A percentile compares a stretch with the other conserved stretches of the same genome.
These are phyloP conservation scores for Pachydiplax longipennis DNA, from an alignment of 2,888 invertebrate genomes.

Conservation along the genomic window DNA sequence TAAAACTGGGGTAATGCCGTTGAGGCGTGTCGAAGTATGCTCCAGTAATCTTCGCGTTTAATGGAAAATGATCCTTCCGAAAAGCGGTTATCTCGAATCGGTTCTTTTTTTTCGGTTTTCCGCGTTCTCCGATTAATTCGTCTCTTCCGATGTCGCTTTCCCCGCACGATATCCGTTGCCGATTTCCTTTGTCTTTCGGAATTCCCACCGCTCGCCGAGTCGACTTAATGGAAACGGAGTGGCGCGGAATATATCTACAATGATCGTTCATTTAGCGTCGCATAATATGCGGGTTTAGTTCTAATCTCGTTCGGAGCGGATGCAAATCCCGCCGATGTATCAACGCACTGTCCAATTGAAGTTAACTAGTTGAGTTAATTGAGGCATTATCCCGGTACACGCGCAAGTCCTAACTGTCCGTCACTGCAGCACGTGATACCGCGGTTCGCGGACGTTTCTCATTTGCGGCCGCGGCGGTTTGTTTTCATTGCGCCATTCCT, in stretches of 20 bases:
- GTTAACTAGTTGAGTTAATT: slow-evolving; percentile 14
- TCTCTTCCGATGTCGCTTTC: neutral
- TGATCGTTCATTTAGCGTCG: neutral
- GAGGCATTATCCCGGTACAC: slow-evolving; percentile 7
- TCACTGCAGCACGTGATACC: neutral
- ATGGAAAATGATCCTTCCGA: neutral
- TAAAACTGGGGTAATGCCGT: neutral
- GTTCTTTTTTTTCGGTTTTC: neutral
- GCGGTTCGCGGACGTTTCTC: neutral
- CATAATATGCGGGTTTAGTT: slow-evolving; percentile 9
- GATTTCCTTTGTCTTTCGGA: neutral
- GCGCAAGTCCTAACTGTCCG: neutral
- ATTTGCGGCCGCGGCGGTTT: neutral
- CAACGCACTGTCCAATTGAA: neutral
- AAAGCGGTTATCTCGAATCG: neutral
- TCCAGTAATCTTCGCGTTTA: neutral
- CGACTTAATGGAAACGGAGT: neutral
- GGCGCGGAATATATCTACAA: neutral
- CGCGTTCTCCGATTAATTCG: neutral
- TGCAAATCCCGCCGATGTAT: neutral
- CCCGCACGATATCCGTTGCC: neutral
- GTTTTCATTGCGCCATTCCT: neutral
- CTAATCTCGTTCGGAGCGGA: slow-evolving; percentile 22
- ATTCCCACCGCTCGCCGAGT: neutral
- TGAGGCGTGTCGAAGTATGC: neutral